These are phyloP conservation scores for Latheticus oryzae DNA, from an alignment of 2,888 invertebrate species.

Conservation along the genomic window DNA sequence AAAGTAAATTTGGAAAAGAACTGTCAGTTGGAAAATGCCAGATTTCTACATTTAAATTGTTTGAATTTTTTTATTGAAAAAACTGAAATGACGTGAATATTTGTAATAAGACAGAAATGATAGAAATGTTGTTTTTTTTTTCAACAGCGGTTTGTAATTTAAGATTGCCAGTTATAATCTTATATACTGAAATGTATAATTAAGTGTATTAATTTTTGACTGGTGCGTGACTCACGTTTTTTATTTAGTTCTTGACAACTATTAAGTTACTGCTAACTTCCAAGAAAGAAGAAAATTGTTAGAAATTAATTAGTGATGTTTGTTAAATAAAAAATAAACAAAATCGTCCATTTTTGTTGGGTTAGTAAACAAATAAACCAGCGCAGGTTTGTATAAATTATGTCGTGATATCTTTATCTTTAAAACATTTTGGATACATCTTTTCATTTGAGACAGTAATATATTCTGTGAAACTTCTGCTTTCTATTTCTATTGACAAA, in stretches of 20 bases:
- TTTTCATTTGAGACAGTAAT: too few relatives aligned
- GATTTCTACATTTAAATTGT: background rate
- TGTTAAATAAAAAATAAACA: too few relatives aligned
- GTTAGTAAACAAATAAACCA: too few relatives aligned
- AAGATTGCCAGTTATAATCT: slow-evolving; percentile 10
- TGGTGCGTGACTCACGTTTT: slow-evolving; percentile 28
- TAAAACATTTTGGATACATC: too few relatives aligned
- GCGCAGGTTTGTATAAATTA: too few relatives aligned
- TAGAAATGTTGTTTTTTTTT: background rate
- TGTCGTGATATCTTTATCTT: too few relatives aligned
- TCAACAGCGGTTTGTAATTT: slow-evolving; percentile 15
- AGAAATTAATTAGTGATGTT: too few relatives aligned
- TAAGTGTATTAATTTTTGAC: slow-evolving; percentile 25
- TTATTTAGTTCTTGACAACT: slow-evolving; percentile 12
- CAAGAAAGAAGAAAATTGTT: slow-evolving; percentile 19
- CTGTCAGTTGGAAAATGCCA: too few relatives aligned
- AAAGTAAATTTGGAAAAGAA: too few relatives aligned
- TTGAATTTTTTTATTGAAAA: slow-evolving; percentile 3
- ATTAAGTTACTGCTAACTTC: slow-evolving; percentile 10
- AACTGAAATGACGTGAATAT: background rate
- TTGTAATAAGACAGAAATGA: background rate
- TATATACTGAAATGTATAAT: slow-evolving; percentile 22
- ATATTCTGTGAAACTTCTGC: too few relatives aligned
- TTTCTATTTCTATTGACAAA: too few relatives aligned
- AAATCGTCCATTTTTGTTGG: too few relatives aligned